These are phyloP conservation scores for Pammene aurita DNA, from an alignment of 2,888 invertebrate species.

Conservation along the genomic window DNA sequence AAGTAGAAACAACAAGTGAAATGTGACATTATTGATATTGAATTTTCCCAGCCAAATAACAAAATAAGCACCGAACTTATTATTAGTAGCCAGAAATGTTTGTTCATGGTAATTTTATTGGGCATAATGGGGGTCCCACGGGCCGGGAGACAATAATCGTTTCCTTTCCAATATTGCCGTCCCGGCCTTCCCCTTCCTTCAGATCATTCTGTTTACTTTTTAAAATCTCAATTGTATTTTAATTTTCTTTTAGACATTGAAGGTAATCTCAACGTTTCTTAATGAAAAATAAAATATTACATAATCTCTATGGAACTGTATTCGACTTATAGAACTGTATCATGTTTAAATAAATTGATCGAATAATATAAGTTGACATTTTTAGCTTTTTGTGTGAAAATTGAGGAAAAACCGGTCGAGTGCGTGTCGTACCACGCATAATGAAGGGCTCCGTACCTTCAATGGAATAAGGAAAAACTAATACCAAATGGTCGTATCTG, in stretches of 20 bases:
- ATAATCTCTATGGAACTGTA: too few species aligned
- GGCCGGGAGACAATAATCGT: slow-evolving; percentile 58
- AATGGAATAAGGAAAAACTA: too few species aligned
- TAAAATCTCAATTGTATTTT: slow-evolving; percentile 24
- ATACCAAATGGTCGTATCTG: too few species aligned
- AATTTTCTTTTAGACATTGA: slow-evolving; percentile 4
- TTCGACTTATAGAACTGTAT: too few species aligned
- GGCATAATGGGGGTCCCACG: slow-evolving; percentile 58
- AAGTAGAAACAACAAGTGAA: too few species aligned
- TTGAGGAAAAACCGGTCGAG: too few species aligned
- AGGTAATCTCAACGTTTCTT: neutral
- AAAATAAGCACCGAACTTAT: slow-evolving; percentile 10
- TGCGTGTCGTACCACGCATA: too few species aligned
- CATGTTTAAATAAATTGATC: too few species aligned
- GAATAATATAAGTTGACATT: too few species aligned
- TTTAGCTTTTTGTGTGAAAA: too few species aligned
- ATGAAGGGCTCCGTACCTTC: too few species aligned
- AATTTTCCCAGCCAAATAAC: slow-evolving; percentile 10
- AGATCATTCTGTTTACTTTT: slow-evolving; percentile 27
- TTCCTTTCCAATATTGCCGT: slow-evolving; percentile 59
- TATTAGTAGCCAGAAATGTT: slow-evolving; percentile 27
- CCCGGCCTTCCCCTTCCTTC: slow-evolving; percentile 17
- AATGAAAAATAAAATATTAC: too few species aligned
- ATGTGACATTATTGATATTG: neutral
- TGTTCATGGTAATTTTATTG: slow-evolving; percentile 59